Conservation (phyloP, 1,140 invertebrate genomes). For the Pogonomyrmex californicus region DNA sequence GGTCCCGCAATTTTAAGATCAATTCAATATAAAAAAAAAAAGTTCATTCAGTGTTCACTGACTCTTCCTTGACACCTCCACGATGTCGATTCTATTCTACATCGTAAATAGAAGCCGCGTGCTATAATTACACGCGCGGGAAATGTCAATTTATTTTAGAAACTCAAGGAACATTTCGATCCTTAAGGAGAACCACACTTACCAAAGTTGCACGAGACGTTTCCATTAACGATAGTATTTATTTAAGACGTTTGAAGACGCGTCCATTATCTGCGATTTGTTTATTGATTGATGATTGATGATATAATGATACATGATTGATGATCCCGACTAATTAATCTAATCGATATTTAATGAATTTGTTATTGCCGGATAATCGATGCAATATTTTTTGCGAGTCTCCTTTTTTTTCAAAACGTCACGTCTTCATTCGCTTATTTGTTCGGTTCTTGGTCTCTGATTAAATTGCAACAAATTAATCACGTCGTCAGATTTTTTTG, state of each 20-base stretch:
- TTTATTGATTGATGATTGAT: background rate
- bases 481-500: background rate
- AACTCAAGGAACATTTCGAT: constrained; percentile 10
- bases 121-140: constrained; percentile 24
- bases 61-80: constrained; percentile 24
- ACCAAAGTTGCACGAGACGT: constrained; percentile 6
- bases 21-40: constrained; percentile 8
- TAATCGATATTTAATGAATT: no score
- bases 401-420: background rate
- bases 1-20: background rate
- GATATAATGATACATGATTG: background rate
- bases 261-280: background rate
- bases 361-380: background rate
- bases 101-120: constrained; percentile 7
- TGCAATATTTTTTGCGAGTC: background rate
- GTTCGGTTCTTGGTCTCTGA: background rate
- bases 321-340: background rate
- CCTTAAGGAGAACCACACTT: background rate
- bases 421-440: background rate
- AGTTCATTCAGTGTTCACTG: constrained; percentile 34
- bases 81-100: constrained; percentile 36
- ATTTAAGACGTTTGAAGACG: background rate
- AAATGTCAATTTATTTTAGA: constrained; percentile 53
- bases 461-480: background rate
- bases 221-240: background rate